phyloP scores from a whole-genome alignment of 1,140 invertebrate species.

The Drosophila bifasciata region DNA sequence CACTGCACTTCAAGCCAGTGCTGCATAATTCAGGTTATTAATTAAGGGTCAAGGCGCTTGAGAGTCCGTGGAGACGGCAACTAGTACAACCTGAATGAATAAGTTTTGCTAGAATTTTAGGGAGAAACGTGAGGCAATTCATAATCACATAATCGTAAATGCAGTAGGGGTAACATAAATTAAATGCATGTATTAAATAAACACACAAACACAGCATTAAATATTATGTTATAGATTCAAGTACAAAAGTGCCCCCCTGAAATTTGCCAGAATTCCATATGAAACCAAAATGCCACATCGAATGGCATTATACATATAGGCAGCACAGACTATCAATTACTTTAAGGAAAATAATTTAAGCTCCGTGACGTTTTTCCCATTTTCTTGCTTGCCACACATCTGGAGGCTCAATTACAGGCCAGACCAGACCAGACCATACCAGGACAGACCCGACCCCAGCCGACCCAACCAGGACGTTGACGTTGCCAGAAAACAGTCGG shows the following conservation, averaged over 20 bases:
- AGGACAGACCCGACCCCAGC: slow-evolving; percentile 13
- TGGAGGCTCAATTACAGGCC: slow-evolving; percentile 50
- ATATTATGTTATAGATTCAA: no score
- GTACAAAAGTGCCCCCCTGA: no score
- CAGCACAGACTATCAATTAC: slow-evolving; percentile 36
- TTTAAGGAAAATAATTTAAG: slow-evolving; percentile 52
- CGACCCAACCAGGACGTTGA: slow-evolving; percentile 35
- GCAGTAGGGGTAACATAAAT: no score
- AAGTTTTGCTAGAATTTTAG: background rate
- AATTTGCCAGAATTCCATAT: background rate
- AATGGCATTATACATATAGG: slow-evolving; percentile 11
- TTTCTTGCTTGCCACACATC: slow-evolving; percentile 28
- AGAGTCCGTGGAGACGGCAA: background rate
- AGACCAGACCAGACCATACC: slow-evolving; percentile 1
- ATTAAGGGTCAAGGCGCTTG: slow-evolving; percentile 49
- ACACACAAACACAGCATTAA: no score
- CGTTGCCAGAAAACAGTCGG: slow-evolving; percentile 32
- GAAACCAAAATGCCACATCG: background rate
- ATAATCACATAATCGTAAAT: no score
- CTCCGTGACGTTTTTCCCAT: slow-evolving; percentile 43
- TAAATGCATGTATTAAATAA: no score
- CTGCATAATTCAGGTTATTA: slow-evolving; percentile 62
- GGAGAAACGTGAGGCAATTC: no score
- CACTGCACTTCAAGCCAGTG: slow-evolving; percentile 19
- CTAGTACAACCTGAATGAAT: background rate